phyloP scores from a whole-genome alignment of 2,797 vertebrate species.

The Saxicola maurus region DNA sequence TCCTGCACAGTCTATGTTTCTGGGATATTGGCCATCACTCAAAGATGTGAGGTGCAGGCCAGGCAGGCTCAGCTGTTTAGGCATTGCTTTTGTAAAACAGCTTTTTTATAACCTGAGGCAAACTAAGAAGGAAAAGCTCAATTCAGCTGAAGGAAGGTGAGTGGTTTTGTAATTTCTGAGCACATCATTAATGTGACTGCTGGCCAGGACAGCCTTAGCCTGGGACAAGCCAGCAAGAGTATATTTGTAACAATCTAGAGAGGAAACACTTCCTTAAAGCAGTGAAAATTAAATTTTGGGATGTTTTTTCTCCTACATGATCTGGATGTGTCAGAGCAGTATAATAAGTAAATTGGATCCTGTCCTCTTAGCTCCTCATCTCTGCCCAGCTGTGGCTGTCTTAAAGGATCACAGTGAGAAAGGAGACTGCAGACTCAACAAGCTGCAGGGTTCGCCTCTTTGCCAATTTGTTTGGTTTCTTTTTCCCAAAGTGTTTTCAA shows the following conservation, averaged over 20 bases:
- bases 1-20: accelerated
- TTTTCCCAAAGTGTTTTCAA: neutral
- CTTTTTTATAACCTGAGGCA: neutral
- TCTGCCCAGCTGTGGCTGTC: neutral
- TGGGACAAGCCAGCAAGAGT: neutral
- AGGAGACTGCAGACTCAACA: neutral
- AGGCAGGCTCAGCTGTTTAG: neutral
- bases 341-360: neutral
- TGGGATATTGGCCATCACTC: neutral
- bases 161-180: neutral
- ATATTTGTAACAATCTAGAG: accelerated
- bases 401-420: neutral
- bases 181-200: accelerated
- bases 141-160: neutral
- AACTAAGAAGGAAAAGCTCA: neutral
- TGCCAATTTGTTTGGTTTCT: neutral
- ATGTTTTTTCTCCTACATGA: neutral
- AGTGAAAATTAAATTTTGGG: neutral
- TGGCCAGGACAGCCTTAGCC: neutral
- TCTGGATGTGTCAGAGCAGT: neutral
- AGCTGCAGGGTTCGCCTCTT: neutral
- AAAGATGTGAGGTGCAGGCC: neutral
- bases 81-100: neutral
- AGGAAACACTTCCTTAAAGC: neutral
- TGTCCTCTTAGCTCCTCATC: neutral